Evolutionary conservation across 2,888 invertebrate species (phyloP), one percentile per base, ranked within the genome.

Genomic region (Andrena chrysosceles): DNA sequence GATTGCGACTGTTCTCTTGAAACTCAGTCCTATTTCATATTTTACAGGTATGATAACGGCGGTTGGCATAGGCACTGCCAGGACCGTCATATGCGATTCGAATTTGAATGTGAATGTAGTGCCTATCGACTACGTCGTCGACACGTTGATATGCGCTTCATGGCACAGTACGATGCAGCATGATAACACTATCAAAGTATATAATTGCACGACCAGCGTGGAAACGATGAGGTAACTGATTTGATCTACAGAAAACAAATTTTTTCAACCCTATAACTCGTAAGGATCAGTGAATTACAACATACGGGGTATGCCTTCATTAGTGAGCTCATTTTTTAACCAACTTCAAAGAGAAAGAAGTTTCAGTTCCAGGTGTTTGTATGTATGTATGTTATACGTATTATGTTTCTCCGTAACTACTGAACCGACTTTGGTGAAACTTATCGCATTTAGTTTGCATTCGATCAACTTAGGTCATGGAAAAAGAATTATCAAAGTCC

Each of bases 91-190:
- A 71, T 98, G 98, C 81, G 96, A 97, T 72, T 95, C 96, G 84
- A 94, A 96, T 48, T 96, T 96, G 60, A 96, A 96, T 5, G 97
- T 98, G 70, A 99, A 99, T 93, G 95, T 99, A 72, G 97, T 99
- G 33, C 99, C 99, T 0, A 98, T 99, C 0, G 99, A 99, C 93
- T 95, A 97, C 91, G 98, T 98, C 0, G 97, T 98, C 73, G 98
- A 98, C 94, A 96, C 97, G 42, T 95, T 99, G 92, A 97, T 99
- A 77, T 95, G 97, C 33, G 97, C 97, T 0, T 97, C 97, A 0
- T 98, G 98, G 97, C 96, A 97, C 89, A 95, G 95, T 10, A 95
- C 95, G 35, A 94, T 94, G 49, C 76, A 81, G 90, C 95, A 95
- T 68, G 94, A 94, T 33, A 94, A 94, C 90, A 93, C 92, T n/a